Evolutionary conservation across 2,113 vertebrate species (phyloP).

Genomic region (Gopherus evgoodei): DNA sequence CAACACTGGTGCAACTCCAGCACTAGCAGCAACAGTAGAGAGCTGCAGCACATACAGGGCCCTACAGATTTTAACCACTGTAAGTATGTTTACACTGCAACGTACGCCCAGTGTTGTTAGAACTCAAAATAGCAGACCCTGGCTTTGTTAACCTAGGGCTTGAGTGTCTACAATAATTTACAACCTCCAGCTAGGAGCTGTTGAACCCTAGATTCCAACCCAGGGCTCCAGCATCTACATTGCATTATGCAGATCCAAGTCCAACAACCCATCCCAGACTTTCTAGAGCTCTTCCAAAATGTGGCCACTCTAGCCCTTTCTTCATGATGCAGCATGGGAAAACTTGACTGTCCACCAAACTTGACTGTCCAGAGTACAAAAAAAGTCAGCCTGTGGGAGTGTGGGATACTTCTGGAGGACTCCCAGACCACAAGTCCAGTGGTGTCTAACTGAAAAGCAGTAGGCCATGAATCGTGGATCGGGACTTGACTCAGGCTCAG

Average conservation of each 20-base stretch:
- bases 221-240: background rate
- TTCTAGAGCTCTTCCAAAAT: background rate
- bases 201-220: background rate
- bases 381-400: background rate
- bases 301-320: background rate
- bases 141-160: background rate
- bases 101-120: background rate
- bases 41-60: background rate
- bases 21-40: background rate
- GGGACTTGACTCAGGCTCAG: background rate
- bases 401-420: background rate
- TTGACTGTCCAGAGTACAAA: background rate
- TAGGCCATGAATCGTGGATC: background rate
- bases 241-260: background rate
- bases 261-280: background rate
- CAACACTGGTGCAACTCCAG: background rate
- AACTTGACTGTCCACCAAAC: background rate
- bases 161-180: background rate
- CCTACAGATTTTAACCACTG: background rate
- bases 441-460: background rate
- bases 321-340: background rate
- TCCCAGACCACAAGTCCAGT: background rate
- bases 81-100: background rate
- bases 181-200: background rate
- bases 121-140: background rate